Percentiles rank a stretch among this genome's conserved stretches.
phyloP scores from a whole-genome alignment of 2,888 invertebrate species.

The Chaetogeoica ovagalla region DNA sequence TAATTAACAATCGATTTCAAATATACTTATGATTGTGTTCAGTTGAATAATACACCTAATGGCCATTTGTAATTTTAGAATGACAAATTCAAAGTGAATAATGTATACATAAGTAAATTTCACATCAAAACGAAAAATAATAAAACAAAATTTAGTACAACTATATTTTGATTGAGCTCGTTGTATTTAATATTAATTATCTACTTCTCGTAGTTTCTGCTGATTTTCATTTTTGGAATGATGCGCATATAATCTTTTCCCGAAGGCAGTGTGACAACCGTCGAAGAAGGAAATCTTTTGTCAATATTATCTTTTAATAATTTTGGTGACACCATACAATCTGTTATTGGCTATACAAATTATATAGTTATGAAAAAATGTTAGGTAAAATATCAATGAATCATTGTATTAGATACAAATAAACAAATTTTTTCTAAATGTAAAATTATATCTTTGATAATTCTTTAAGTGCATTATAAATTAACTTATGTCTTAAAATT shows the following conservation, averaged over 20 bases:
- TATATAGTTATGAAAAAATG: not conserved
- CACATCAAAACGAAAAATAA: no score
- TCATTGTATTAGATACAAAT: not conserved
- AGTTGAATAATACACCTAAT: no score
- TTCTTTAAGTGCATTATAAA: no score
- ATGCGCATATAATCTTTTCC: slow-evolving; percentile 43
- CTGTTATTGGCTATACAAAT: not conserved
- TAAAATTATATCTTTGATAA: not conserved
- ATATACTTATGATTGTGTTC: no score
- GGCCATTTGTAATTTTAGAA: no score
- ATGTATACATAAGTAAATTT: no score
- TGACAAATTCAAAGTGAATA: no score
- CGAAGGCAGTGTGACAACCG: slow-evolving; percentile 16
- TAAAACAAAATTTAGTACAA: not conserved
- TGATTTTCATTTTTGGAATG: not conserved
- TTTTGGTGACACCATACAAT: slow-evolving; percentile 19
- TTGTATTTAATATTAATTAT: not conserved
- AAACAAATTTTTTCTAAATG: not conserved
- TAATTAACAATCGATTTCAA: no score
- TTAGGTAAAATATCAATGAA: not conserved
- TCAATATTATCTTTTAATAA: slow-evolving; percentile 9
- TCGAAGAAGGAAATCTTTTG: slow-evolving; percentile 17
- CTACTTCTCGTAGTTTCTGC: not conserved
- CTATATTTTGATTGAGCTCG: not conserved
- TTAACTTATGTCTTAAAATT: no score